Evolutionary conservation across 2,797 vertebrate genomes (phyloP).

Genomic region (Ceryle rudis): DNA sequence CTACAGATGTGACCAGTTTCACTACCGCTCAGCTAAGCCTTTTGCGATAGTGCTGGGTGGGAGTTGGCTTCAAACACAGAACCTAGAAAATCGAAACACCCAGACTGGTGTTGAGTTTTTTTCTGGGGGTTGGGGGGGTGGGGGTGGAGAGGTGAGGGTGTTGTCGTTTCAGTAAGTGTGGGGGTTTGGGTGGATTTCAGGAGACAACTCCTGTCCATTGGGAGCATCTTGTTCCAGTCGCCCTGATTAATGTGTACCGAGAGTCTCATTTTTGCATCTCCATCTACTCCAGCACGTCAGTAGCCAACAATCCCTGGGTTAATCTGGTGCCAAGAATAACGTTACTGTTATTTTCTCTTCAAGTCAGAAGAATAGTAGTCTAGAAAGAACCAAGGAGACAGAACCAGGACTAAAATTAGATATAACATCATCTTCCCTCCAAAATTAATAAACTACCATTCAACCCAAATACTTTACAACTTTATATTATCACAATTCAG

Average conservation of each 20-base stretch:
- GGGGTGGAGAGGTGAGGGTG: fast-evolving
- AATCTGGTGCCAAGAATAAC: neutral
- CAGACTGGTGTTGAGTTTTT: neutral
- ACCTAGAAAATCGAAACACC: neutral
- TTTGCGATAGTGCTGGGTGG: neutral
- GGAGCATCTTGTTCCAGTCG: neutral
- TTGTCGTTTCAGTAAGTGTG: neutral
- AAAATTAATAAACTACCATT: neutral
- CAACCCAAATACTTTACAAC: neutral
- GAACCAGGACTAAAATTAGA: neutral
- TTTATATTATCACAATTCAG: neutral
- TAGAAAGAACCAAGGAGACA: neutral
- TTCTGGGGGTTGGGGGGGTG: no score
- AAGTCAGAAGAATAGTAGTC: neutral
- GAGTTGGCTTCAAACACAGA: neutral
- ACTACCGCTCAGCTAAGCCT: neutral
- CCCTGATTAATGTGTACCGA: neutral
- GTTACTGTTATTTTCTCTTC: neutral
- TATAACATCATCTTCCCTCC: neutral
- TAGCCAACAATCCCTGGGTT: neutral
- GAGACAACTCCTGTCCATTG: neutral
- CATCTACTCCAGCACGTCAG: neutral
- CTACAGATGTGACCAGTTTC: neutral
- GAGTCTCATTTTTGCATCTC: neutral
- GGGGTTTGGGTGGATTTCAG: neutral